A percentile compares a stretch with the other conserved stretches of the same genome.
Evolutionary conservation across 1,140 invertebrate species (phyloP).

Genomic region (Coenobita brevimanus): DNA sequence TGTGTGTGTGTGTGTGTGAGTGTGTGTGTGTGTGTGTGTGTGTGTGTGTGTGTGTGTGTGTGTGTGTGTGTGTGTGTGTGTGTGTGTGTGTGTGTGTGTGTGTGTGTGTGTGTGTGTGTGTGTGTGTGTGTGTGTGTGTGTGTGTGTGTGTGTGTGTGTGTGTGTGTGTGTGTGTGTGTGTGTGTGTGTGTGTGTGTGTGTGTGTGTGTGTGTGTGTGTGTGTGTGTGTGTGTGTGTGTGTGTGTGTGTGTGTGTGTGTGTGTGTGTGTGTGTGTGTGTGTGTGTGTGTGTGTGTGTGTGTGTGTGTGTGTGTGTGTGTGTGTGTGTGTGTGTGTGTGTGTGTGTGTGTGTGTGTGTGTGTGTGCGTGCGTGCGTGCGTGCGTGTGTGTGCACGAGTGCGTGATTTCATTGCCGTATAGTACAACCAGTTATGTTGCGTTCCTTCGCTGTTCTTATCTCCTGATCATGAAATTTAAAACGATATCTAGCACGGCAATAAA

Average conservation of each 20-base stretch:
- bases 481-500: neutral
- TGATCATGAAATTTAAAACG: neutral
- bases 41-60: neutral
- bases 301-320: too few species aligned
- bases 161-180: constrained; percentile 4
- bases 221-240: neutral
- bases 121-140: neutral
- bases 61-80: neutral
- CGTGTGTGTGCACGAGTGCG: too few species aligned
- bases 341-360: too few species aligned
- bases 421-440: too few species aligned
- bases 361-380: too few species aligned
- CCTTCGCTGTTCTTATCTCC: too few species aligned
- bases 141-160: constrained; percentile 22
- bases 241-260: neutral
- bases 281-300: constrained; percentile 4
- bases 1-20: constrained; percentile 22
- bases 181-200: constrained; percentile 15
- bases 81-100: neutral
- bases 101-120: neutral
- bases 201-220: constrained; percentile 31
- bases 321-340: too few species aligned
- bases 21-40: neutral
- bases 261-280: constrained; percentile 6
- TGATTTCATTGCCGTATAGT: too few species aligned